These are phyloP conservation scores for Acleris cristana DNA, from an alignment of 2,888 invertebrate species.

Conservation along the genomic window DNA sequence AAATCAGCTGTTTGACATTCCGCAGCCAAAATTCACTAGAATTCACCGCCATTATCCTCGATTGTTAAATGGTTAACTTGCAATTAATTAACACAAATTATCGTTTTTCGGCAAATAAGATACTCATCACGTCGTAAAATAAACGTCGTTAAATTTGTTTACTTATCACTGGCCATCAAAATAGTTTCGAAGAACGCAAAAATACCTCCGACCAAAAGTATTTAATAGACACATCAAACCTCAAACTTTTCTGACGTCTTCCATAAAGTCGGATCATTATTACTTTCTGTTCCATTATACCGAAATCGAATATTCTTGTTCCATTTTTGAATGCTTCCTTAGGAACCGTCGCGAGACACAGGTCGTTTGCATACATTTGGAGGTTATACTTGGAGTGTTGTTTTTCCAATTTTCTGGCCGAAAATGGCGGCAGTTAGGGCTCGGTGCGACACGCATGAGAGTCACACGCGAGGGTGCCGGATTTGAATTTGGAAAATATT, in stretches of 20 bases:
- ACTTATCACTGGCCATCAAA: constrained; percentile 47
- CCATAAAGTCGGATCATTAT: constrained; percentile 60
- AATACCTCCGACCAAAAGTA: constrained; percentile 55
- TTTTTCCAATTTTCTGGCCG: constrained; percentile 38
- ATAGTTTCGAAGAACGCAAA: constrained; percentile 43
- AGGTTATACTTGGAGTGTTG: constrained; percentile 37
- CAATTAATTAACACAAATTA: constrained; percentile 5
- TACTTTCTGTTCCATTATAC: constrained; percentile 51
- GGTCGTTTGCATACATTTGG: constrained; percentile 67
- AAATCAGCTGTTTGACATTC: no score
- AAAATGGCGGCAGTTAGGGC: constrained; percentile 37
- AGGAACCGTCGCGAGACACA: constrained; percentile 32
- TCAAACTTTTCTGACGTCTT: constrained; percentile 51
- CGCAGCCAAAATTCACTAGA: no score
- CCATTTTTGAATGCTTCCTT: constrained; percentile 64
- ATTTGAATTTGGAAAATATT: constrained; percentile 34
- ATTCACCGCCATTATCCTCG: background rate
- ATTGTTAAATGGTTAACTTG: background rate
- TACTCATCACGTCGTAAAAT: constrained; percentile 33
- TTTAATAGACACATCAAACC: constrained; percentile 69
- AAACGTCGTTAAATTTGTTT: constrained; percentile 20
- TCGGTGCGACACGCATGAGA: constrained; percentile 37
- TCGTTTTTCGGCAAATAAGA: constrained; percentile 26
- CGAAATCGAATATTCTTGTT: constrained; percentile 50
- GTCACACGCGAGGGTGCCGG: constrained; percentile 37